These are phyloP conservation scores for Chrysoperla carnea DNA, from an alignment of 1,140 invertebrate species.

Conservation along the genomic window DNA sequence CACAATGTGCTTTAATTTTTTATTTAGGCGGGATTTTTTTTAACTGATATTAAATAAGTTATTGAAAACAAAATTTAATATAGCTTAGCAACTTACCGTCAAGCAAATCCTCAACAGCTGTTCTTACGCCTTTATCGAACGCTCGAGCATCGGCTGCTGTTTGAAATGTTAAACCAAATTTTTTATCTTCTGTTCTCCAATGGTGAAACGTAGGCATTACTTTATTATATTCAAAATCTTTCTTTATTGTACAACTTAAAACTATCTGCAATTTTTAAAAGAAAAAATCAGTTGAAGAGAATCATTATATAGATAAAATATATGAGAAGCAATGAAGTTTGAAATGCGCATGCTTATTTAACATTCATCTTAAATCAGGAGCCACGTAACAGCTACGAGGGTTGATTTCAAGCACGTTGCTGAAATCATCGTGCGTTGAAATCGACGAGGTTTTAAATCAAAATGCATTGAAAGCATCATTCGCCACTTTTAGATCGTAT, in stretches of 20 bases:
- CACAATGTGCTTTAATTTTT: slow-evolving; percentile 3
- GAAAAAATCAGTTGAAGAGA: slow-evolving; percentile 3
- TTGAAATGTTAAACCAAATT: slow-evolving; percentile 89
- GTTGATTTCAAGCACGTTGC: too few species aligned
- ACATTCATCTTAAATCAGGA: too few species aligned
- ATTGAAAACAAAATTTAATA: not conserved
- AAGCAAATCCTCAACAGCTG: slow-evolving; percentile 76
- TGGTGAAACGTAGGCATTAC: slow-evolving; percentile 97
- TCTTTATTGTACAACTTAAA: slow-evolving; percentile 85
- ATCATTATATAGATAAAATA: too few species aligned
- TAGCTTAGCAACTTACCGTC: slow-evolving; percentile 48
- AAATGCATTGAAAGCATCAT: too few species aligned
- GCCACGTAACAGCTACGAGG: too few species aligned
- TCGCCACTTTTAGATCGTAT: too few species aligned
- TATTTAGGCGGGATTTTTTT: too few species aligned
- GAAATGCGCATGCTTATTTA: too few species aligned
- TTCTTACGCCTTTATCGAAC: slow-evolving; percentile 83
- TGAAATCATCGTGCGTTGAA: too few species aligned
- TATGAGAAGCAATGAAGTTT: too few species aligned
- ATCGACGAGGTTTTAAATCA: too few species aligned
- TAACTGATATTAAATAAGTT: too few species aligned
- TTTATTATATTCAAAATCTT: slow-evolving; percentile 93
- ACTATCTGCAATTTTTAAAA: slow-evolving; percentile 57
- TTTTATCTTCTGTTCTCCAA: slow-evolving; percentile 88
- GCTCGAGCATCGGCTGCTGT: slow-evolving; percentile 83